A percentile compares a stretch with the other conserved stretches of the same genome.
These are phyloP conservation scores for Zosterops hypoxanthus DNA, from an alignment of 2,113 vertebrate species.

Conservation along the genomic window DNA sequence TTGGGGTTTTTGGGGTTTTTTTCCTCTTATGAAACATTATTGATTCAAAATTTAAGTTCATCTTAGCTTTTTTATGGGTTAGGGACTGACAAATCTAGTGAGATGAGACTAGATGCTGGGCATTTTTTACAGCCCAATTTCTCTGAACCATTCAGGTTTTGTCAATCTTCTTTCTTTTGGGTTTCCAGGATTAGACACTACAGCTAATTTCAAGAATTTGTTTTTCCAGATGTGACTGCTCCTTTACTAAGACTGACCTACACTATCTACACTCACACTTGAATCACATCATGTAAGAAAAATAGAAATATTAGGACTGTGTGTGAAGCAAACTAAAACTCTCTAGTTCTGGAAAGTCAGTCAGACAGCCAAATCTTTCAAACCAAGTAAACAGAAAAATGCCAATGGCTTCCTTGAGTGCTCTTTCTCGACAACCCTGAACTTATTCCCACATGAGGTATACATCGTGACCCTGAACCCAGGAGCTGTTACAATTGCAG, in stretches of 20 bases:
- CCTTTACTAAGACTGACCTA: neutral
- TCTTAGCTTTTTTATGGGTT: neutral
- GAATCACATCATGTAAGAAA: neutral
- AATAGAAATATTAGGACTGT: neutral
- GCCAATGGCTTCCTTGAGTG: neutral
- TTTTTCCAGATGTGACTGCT: neutral
- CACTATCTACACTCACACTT: neutral
- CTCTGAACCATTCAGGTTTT: neutral
- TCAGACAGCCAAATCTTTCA: neutral
- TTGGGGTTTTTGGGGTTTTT: neutral
- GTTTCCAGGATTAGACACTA: neutral
- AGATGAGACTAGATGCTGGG: neutral
- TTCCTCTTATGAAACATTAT: neutral
- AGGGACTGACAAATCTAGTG: neutral
- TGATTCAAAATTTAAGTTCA: neutral
- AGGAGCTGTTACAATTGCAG: neutral
- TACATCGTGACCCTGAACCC: neutral
- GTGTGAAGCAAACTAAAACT: neutral
- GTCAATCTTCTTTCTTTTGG: neutral
- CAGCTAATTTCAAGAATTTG: neutral
- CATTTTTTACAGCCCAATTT: neutral
- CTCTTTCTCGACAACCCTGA: neutral
- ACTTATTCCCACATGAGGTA: neutral
- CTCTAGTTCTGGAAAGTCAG: neutral
- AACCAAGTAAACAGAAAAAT: neutral